A percentile compares a stretch with the other conserved stretches of the same genome.
Evolutionary conservation across 2,888 invertebrate species (phyloP).

Genomic region (Cordilura impudica): DNA sequence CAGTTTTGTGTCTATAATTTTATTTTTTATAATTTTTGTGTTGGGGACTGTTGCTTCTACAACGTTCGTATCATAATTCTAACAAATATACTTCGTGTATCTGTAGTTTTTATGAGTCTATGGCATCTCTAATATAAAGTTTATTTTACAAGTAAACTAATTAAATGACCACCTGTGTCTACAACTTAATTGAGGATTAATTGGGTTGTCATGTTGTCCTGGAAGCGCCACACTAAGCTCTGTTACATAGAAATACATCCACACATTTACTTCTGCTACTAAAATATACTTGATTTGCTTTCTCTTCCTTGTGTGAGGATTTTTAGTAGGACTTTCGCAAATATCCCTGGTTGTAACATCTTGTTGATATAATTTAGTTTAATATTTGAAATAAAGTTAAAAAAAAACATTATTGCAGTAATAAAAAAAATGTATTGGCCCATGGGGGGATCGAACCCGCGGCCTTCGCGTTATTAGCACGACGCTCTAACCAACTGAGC

Average conservation of each 20-base stretch:
- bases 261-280: neutral
- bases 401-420: neutral
- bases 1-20: conserved; percentile 8
- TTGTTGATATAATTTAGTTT: neutral
- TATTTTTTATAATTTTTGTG: conserved; percentile 27
- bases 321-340: no score
- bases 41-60: conserved; percentile 1
- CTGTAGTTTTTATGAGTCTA: conserved; percentile 23
- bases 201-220: conserved; percentile 62
- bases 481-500: conserved; percentile 79
- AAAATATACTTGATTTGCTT: no score
- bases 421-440: conserved; percentile 68
- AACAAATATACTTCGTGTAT: neutral
- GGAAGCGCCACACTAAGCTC: neutral
- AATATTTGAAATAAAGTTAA: neutral
- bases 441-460: conserved; percentile 78
- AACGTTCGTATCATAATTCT: neutral
- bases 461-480: conserved; percentile 79
- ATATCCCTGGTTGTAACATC: no score
- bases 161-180: conserved; percentile 66
- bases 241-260: neutral
- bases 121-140: conserved; percentile 8
- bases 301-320: no score
- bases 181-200: conserved; percentile 70
- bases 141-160: conserved; percentile 56